Conservation (phyloP, 2,797 vertebrate species). For the Lutjanus argentimaculatus region DNA sequence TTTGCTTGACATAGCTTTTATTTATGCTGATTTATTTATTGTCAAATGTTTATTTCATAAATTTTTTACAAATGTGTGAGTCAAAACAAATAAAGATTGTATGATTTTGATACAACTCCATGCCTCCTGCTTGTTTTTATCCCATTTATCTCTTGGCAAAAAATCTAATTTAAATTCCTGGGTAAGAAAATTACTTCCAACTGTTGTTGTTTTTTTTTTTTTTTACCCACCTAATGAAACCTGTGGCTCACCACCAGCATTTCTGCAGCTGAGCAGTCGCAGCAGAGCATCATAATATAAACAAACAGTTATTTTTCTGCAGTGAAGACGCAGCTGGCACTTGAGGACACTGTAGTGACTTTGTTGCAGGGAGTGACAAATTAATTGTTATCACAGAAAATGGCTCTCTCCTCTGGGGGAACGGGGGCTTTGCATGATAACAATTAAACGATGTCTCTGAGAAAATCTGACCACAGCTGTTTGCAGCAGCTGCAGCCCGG, state of each 20-base stretch:
- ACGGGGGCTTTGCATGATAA: conserved; percentile 30
- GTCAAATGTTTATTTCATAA: not conserved
- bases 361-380: conserved; percentile 52
- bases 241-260: conserved; percentile 24
- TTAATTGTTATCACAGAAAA: conserved; percentile 49
- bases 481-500: conserved; percentile 56
- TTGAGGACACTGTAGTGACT: conserved; percentile 49
- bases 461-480: conserved; percentile 61
- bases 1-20: conserved; percentile 48
- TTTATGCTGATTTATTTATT: conserved; percentile 79
- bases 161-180: not conserved
- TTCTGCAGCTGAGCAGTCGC: conserved; percentile 1
- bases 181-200: conserved; percentile 7
- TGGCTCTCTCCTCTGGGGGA: conserved; percentile 17
- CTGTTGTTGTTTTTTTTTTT: not conserved
- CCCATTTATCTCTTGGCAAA: not conserved
- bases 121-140: conserved; percentile 10
- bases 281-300: conserved; percentile 1
- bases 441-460: conserved; percentile 57
- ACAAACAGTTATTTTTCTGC: conserved; percentile 1
- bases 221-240: conserved; percentile 28
- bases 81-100: conserved; percentile 71
- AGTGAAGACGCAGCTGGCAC: conserved; percentile 48
- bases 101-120: conserved; percentile 58
- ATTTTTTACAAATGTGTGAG: conserved; percentile 12